phyloP scores from a whole-genome alignment of 2,888 invertebrate genomes.

The Proisotoma minuta region DNA sequence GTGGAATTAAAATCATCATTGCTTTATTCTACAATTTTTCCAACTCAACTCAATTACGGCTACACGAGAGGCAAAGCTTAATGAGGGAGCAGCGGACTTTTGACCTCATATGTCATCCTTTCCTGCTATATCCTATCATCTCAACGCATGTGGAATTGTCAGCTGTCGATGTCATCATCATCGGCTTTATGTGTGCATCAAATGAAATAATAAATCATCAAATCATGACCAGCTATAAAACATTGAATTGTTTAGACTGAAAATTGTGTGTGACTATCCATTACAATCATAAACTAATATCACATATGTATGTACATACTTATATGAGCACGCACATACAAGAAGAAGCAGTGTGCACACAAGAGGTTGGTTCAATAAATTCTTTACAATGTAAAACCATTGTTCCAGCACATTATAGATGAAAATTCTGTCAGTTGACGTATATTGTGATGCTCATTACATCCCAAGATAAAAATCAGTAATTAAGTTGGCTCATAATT shows the following conservation, averaged over 20 bases:
- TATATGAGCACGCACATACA: not conserved
- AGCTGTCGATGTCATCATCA: not conserved
- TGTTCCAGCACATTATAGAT: conserved; percentile 1
- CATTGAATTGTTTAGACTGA: no score
- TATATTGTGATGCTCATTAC: conserved; percentile 16
- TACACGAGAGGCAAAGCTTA: not conserved
- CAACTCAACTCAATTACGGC: not conserved
- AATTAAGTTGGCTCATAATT: conserved; percentile 10
- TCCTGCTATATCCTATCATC: conserved; percentile 2
- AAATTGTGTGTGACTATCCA: no score
- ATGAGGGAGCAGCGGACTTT: not conserved
- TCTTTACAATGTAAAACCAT: not conserved
- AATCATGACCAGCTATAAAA: not conserved
- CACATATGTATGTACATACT: not conserved
- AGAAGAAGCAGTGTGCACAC: no score
- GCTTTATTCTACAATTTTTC: not conserved
- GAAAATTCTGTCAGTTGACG: conserved; percentile 2
- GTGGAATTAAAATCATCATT: no score
- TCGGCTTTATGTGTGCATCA: not conserved
- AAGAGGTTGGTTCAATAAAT: not conserved
- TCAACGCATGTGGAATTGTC: not conserved
- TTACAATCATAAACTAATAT: no score
- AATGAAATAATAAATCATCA: conserved; percentile 1
- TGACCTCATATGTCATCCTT: conserved; percentile 2
- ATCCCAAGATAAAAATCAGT: conserved; percentile 9